Evolutionary conservation across 2,888 invertebrate genomes (phyloP).

Genomic region (Melipona bicolor): DNA sequence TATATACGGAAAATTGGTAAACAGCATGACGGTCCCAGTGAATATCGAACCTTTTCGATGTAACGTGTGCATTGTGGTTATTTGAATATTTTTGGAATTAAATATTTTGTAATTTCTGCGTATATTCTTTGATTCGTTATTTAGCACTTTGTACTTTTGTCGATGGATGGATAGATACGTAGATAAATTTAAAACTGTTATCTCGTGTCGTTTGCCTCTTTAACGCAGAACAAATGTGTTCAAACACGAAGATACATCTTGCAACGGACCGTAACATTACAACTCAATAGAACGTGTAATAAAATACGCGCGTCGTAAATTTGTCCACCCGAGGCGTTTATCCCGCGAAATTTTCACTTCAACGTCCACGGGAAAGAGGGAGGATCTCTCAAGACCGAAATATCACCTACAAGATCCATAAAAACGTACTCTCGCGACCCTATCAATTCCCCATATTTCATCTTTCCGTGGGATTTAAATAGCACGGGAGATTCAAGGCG

Average conservation of each 20-base stretch:
- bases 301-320: background rate
- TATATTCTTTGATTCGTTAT: too few species aligned
- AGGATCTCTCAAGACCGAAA: background rate
- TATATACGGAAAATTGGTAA: too few species aligned
- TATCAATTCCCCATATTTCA: background rate
- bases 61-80: too few species aligned
- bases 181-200: too few species aligned
- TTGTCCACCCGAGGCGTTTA: background rate
- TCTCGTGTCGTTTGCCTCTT: too few species aligned
- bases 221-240: background rate
- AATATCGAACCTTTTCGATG: too few species aligned
- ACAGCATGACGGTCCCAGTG: too few species aligned
- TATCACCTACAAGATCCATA: background rate
- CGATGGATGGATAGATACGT: too few species aligned
- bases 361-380: background rate
- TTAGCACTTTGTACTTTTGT: too few species aligned
- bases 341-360: background rate
- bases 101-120: too few species aligned
- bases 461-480: slow-evolving; percentile 27
- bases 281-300: background rate
- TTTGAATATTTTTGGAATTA: too few species aligned
- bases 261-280: background rate
- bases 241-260: background rate
- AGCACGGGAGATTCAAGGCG: background rate
- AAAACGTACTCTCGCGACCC: background rate